phyloP scores from a whole-genome alignment of 1,140 invertebrate genomes.

The Nasonia longicornis region DNA sequence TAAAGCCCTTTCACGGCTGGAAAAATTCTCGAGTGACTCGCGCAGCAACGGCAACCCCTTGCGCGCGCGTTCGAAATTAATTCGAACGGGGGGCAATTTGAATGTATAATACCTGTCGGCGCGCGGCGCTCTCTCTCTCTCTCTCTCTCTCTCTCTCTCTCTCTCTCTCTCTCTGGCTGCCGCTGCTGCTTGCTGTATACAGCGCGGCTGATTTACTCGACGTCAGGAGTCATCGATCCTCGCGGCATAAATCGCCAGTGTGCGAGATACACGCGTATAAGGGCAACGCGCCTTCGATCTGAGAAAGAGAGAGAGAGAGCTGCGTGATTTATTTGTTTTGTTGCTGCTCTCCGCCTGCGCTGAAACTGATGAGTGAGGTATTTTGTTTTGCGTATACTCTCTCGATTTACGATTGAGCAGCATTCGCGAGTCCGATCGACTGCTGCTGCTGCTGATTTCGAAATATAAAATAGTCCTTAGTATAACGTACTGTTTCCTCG shows the following conservation, averaged over 20 bases:
- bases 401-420: no score
- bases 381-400: no score
- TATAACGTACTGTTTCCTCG: background rate
- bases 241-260: background rate
- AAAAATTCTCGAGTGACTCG: background rate
- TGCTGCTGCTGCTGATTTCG: no score
- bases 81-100: slow-evolving; percentile 26
- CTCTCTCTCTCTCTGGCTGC: background rate
- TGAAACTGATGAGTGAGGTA: no score
- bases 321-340: background rate
- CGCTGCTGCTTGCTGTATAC: background rate
- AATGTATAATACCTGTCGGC: slow-evolving; percentile 34
- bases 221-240: slow-evolving; percentile 28
- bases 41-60: background rate
- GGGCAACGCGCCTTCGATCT: background rate
- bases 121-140: background rate
- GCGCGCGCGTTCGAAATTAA: slow-evolving; percentile 17
- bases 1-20: slow-evolving; percentile 19
- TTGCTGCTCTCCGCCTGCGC: background rate
- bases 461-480: no score
- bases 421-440: no score
- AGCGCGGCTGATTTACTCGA: slow-evolving; percentile 24
- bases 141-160: background rate
- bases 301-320: background rate
- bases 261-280: background rate